Conservation (phyloP, 2,113 vertebrate genomes). For the Malaclemys terrapin region DNA sequence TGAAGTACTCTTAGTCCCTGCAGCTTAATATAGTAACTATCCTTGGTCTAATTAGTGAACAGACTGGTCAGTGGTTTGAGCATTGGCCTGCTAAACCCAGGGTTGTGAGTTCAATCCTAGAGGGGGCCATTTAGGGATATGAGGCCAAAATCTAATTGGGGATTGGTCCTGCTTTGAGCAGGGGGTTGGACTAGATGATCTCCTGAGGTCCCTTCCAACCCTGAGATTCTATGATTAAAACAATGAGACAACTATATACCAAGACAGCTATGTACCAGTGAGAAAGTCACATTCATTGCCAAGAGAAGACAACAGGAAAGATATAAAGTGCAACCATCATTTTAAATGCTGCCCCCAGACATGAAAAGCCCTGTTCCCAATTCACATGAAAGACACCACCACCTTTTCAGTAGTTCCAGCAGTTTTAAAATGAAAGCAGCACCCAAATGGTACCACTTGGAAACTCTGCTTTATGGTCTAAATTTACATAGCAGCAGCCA, state of each 20-base stretch:
- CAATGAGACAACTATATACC: slow-evolving; percentile 25
- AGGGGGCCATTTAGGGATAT: too few relatives aligned
- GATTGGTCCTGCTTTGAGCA: too few relatives aligned
- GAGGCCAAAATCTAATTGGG: too few relatives aligned
- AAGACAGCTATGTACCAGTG: slow-evolving; percentile 45
- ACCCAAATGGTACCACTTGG: not conserved
- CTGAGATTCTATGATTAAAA: slow-evolving; percentile 21
- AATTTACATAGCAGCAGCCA: not conserved
- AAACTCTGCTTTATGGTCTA: rapidly evolving
- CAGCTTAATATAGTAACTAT: not conserved
- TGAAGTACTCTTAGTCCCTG: slow-evolving; percentile 3
- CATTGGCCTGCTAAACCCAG: too few relatives aligned
- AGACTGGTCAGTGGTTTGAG: slow-evolving; percentile 6
- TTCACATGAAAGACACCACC: slow-evolving; percentile 4
- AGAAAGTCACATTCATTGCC: slow-evolving; percentile 19
- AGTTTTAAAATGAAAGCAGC: slow-evolving; percentile 19
- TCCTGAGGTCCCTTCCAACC: too few relatives aligned
- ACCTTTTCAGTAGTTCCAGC: not conserved
- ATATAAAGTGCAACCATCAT: slow-evolving; percentile 33
- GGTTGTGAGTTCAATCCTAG: too few relatives aligned
- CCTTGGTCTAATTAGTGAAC: slow-evolving; percentile 30
- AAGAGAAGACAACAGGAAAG: not conserved
- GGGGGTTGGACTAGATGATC: too few relatives aligned
- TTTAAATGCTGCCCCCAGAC: slow-evolving; percentile 47
- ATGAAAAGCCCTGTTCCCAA: slow-evolving; percentile 13